Percentiles rank a stretch among this genome's conserved stretches.
These are phyloP conservation scores for Chironomus tentans DNA, from an alignment of 2,888 invertebrate genomes.

Conservation along the genomic window DNA sequence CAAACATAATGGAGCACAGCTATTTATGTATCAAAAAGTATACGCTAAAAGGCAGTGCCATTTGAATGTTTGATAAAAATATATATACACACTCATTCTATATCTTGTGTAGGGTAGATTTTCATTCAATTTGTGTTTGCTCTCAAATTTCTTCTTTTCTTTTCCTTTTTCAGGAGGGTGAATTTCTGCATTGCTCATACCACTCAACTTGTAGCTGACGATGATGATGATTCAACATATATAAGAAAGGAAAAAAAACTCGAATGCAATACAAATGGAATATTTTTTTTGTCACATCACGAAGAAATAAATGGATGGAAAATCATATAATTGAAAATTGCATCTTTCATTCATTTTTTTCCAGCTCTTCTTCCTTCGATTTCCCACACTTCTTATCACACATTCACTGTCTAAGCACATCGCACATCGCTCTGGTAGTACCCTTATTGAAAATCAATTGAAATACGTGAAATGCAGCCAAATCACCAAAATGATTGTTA, in stretches of 20 bases:
- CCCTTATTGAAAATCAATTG: constrained; percentile 26
- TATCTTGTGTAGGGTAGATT: neutral
- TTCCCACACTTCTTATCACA: neutral
- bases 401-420: neutral
- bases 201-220: neutral
- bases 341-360: constrained; percentile 3
- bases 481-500: constrained; percentile 21
- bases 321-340: constrained; percentile 24
- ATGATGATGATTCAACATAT: neutral
- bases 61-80: neutral
- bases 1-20: too few relatives aligned
- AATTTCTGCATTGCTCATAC: too few relatives aligned
- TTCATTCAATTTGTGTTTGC: constrained; percentile 12
- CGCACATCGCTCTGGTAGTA: neutral
- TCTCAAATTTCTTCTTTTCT: constrained; percentile 3
- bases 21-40: too few relatives aligned
- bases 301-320: neutral
- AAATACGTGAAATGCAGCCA: constrained; percentile 25
- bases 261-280: constrained; percentile 8
- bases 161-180: neutral
- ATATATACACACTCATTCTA: neutral
- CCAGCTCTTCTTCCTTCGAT: too few relatives aligned
- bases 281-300: neutral
- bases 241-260: neutral
- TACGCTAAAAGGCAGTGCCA: neutral